Evolutionary conservation across 2,113 vertebrate species (phyloP).

Genomic region (Sylvilagus bachmani): DNA sequence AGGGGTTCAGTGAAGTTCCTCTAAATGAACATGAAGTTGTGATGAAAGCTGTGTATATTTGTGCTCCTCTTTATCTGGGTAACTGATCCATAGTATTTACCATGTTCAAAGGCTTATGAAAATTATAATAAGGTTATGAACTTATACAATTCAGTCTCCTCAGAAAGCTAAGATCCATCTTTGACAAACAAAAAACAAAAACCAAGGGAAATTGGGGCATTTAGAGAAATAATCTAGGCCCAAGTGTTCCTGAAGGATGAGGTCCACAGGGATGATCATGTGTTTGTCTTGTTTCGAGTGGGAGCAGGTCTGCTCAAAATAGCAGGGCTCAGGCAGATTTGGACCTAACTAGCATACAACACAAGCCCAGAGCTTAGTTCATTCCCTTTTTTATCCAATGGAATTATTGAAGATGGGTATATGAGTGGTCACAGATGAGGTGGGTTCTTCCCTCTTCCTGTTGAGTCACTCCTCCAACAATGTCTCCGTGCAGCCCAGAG

Average conservation of each 20-base stretch:
- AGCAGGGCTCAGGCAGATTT: background rate
- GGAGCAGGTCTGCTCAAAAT: background rate
- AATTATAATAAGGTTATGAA: background rate
- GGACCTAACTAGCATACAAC: background rate
- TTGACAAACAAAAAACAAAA: background rate
- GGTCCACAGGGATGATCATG: background rate
- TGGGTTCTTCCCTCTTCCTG: slow-evolving; percentile 49
- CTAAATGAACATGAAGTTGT: background rate
- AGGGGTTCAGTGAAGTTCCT: background rate
- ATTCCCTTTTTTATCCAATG: background rate
- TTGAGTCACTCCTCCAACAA: slow-evolving; percentile 30
- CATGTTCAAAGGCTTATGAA: background rate
- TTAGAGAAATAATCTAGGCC: background rate
- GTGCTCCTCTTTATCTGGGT: background rate
- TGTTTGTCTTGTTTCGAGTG: background rate
- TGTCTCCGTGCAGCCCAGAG: background rate
- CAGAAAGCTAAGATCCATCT: background rate
- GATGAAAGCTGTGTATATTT: background rate
- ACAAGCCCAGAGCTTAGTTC: background rate
- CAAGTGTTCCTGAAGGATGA: background rate
- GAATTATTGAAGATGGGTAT: background rate
- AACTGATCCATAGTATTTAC: background rate
- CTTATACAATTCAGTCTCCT: slow-evolving; percentile 11
- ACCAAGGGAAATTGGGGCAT: background rate
- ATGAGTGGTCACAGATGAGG: background rate